Conservation (phyloP, 2,113 vertebrate genomes). For the Rhipidura dahli region DNA sequence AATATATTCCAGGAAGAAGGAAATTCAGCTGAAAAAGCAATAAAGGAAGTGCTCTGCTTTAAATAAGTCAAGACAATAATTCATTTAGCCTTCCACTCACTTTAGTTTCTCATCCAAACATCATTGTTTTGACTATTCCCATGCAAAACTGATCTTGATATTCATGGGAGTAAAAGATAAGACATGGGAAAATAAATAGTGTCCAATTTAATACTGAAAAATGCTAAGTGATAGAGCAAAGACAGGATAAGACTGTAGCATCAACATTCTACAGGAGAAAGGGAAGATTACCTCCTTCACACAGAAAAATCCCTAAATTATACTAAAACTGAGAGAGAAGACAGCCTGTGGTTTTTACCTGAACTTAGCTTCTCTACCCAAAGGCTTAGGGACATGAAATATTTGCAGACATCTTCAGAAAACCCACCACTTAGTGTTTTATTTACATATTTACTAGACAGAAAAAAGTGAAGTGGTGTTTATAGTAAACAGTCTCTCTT, state of each 20-base stretch:
- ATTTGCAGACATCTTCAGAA: neutral
- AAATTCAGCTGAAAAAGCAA: constrained; percentile 1
- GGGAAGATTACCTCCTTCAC: neutral
- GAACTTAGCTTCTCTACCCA: neutral
- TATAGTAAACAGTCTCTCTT: neutral
- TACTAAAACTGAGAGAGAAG: neutral
- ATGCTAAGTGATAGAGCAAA: neutral
- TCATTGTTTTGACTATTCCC: neutral
- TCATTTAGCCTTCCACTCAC: neutral
- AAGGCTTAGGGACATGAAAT: neutral
- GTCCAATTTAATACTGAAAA: neutral
- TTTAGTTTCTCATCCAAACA: neutral
- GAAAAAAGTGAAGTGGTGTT: neutral
- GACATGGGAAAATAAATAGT: neutral
- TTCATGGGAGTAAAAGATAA: neutral
- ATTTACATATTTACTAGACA: constrained; percentile 4
- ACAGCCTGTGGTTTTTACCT: neutral
- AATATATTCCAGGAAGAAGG: neutral
- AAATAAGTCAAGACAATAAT: neutral
- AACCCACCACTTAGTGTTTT: neutral
- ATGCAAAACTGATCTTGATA: neutral
- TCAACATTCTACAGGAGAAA: neutral
- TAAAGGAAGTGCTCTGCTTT: neutral
- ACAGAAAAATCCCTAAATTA: neutral
- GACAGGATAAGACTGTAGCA: neutral